Percentiles rank a stretch among this genome's conserved stretches.
These are phyloP conservation scores for Cordylochernes scorpioides DNA, from an alignment of 2,888 invertebrate species.

Conservation along the genomic window DNA sequence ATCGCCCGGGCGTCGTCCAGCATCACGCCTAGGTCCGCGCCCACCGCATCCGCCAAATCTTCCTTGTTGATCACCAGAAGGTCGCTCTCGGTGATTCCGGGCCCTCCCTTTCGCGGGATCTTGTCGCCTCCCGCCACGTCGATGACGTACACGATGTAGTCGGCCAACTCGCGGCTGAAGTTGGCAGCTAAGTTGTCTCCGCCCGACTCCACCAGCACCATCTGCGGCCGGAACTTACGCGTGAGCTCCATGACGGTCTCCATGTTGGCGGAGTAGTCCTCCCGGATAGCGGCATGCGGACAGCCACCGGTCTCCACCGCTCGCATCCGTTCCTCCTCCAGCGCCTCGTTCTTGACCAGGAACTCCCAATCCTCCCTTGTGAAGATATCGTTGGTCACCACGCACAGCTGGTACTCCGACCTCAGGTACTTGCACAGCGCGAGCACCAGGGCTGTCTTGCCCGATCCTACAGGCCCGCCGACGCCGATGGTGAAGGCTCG, in stretches of 20 bases:
- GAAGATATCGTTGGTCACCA: conserved; percentile 22
- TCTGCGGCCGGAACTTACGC: conserved; percentile 17
- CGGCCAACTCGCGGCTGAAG: conserved; percentile 20
- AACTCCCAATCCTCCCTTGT: conserved; percentile 22
- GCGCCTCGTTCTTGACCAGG: conserved; percentile 18
- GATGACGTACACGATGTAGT: conserved; percentile 21
- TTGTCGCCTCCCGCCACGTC: conserved; percentile 22
- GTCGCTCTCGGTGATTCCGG: conserved; percentile 21
- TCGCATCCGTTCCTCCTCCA: conserved; percentile 19
- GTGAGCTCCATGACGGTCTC: conserved; percentile 20
- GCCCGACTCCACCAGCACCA: conserved; percentile 20
- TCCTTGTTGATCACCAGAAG: conserved; percentile 20
- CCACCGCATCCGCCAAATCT: conserved; percentile 20
- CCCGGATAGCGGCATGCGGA: conserved; percentile 21
- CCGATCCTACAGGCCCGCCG: conserved; percentile 21
- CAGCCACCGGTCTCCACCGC: conserved; percentile 22
- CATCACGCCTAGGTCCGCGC: conserved; percentile 18
- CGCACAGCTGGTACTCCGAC: conserved; percentile 18
- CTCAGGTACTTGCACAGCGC: conserved; percentile 17
- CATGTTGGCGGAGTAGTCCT: conserved; percentile 21
- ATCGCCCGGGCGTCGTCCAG: conserved; percentile 8
- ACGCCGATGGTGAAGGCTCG: conserved; percentile 20
- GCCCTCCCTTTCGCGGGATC: conserved; percentile 20
- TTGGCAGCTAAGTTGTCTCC: conserved; percentile 21
- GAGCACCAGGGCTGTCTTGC: conserved; percentile 20